Evolutionary conservation across 2,797 vertebrate genomes (phyloP), one percentile per base, ranked within the genome.

Genomic region (Threskiornis aethiopicus): DNA sequence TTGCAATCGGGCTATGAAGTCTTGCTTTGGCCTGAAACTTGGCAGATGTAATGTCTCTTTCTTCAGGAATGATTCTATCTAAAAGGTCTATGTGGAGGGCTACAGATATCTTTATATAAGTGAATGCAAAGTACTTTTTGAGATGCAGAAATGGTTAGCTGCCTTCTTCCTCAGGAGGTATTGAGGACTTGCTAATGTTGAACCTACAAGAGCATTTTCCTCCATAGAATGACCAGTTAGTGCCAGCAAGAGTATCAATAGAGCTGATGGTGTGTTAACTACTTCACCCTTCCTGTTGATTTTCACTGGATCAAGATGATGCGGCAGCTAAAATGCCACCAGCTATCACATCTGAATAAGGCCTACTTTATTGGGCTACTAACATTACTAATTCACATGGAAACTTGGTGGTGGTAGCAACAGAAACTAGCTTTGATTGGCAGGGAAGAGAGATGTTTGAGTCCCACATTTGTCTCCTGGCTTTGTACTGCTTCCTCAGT

Each of bases 11-110:
- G 16, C 71, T 91, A 33, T 41, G 54, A 81, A 77, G 89, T 85
- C 80, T 95, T 81, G 82, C 75, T 93, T 84, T 93, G 94, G 85
- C 76, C 51, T 95, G 76, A 90, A 93, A 88, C 76, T 93, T 79
- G 85, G 92, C 75, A 90, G 88, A 94, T n/a, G 0, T 39, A 70
- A 92, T 10, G 52, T 65, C 57, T 90, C 92, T 87, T 92, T 85
- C 71, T 92, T 89, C 72, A 31, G 49, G 75, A 95, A 57, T 35
- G 57, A 84, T 84, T 87, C 49, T 89, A 84, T 65, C 71, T 89
- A 37, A 72, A 70, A 95, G 39, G 49, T 69, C 54, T 71, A 47
- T 8, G 76, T 1, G 0, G 35, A 92, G 57, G 17, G 37, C 41
- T 92, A 62, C 35, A 78, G 39, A 20, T 57, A 62, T 7, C 33